Evolutionary conservation across 1,140 invertebrate species (phyloP), one percentile per base, ranked within the genome.

Genomic region (Vanessa atalanta): DNA sequence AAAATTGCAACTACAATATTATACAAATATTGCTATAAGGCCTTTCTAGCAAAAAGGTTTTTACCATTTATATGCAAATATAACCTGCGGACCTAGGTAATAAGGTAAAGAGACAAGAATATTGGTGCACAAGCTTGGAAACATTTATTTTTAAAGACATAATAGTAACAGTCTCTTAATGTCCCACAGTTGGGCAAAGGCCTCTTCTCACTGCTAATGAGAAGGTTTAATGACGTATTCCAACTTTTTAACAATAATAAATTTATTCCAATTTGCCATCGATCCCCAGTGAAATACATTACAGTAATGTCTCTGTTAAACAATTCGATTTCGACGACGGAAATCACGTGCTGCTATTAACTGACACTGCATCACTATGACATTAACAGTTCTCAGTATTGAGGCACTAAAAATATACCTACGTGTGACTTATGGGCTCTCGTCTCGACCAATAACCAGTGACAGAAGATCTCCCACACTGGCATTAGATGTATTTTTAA

Each of bases 291-390:
- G 9, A 9, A 57, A 23, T 23, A 23, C 8, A 23, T 23, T 23
- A 57, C 7, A n/a, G n/a, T 53, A 53, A 16, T 53, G n/a, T 53
- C n/a, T 20, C 26, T 6, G 6, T 57, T 57, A 57, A 57, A 57
- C 23, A 16, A 57, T 57, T 23, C 86, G 84, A 88, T 89, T 88
- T 87, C 76, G 79, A 82, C 80, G 79, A 68, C 86, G 88, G 88
- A 89, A 86, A 83, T 88, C 85, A 86, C 83, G 87, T 84, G 87
- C 72, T 73, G 63, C 76, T 60, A 65, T 70, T 66, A 67, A 66
- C 76, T 75, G 79, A 70, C 81, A 75, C 77, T 81, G 61, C 51
- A 55, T n/a, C 64, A 61, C 26, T 31, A 47, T 60, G 64, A 72
- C 71, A 57, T 60, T 61, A 50, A 67, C 47, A 72, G 47, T 61